Percentiles rank a stretch among this genome's conserved stretches.
Conservation (phyloP, 2,888 invertebrate genomes). For the Harpalus rufipes region DNA sequence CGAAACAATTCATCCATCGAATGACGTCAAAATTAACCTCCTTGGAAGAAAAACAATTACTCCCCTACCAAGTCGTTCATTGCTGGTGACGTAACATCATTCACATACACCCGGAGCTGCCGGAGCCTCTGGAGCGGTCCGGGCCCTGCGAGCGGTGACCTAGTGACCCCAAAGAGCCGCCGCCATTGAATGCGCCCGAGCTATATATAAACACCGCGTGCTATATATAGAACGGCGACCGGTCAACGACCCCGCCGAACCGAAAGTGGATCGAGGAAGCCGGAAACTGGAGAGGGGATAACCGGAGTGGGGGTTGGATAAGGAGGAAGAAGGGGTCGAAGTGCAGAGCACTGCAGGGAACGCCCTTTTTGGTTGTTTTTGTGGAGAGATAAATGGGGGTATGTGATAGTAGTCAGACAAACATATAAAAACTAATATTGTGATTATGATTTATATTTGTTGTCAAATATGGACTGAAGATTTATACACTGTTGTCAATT, state of each 20-base stretch:
- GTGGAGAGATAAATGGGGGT: too few species aligned
- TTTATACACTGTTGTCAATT: too few species aligned
- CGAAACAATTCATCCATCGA: too few species aligned
- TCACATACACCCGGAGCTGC: conserved; percentile 11
- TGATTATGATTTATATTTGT: too few species aligned
- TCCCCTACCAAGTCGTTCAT: not conserved
- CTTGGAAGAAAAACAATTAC: conserved; percentile 11
- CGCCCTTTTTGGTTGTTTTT: too few species aligned
- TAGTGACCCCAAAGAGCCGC: conserved; percentile 32
- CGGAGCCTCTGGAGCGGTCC: not conserved
- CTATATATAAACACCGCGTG: conserved; percentile 38
- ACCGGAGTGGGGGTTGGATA: not conserved
- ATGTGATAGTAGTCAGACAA: too few species aligned
- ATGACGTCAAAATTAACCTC: conserved; percentile 9
- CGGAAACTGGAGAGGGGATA: not conserved
- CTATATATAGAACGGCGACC: conserved; percentile 43
- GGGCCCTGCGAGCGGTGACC: conserved; percentile 41
- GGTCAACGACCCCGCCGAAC: conserved; percentile 43
- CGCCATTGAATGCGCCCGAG: conserved; percentile 1
- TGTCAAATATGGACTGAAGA: too few species aligned
- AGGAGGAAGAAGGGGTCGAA: too few species aligned
- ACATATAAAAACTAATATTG: too few species aligned
- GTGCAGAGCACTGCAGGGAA: too few species aligned
- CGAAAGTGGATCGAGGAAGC: conserved; percentile 37
- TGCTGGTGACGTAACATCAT: conserved; percentile 58